These are phyloP conservation scores for Pygoscelis antarcticus DNA, from an alignment of 2,113 vertebrate species.

Conservation along the genomic window DNA sequence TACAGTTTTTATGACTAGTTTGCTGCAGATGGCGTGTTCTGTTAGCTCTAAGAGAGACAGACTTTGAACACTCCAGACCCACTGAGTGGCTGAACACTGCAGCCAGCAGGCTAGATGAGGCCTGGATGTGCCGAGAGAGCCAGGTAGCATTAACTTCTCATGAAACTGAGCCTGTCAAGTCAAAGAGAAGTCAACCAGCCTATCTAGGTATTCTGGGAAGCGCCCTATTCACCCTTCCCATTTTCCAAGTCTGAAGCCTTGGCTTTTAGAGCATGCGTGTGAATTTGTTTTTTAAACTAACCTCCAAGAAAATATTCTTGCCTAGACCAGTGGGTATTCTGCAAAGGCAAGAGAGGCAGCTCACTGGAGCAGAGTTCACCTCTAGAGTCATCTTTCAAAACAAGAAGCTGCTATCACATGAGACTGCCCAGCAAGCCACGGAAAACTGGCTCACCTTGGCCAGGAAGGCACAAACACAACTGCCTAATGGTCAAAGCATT, in stretches of 20 bases:
- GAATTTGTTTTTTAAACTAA: not conserved
- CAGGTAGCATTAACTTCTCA: not conserved
- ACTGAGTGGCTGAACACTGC: not conserved
- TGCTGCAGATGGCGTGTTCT: accelerated
- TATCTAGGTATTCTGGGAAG: not conserved
- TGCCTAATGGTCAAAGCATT: not conserved
- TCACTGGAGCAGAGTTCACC: not conserved
- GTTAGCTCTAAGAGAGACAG: not conserved
- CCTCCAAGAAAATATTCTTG: not conserved
- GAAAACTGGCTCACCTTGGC: not conserved
- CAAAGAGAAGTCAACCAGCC: not conserved
- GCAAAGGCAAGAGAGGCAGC: not conserved
- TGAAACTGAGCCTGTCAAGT: not conserved
- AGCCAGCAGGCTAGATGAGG: not conserved
- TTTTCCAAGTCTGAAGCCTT: not conserved
- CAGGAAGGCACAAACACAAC: not conserved
- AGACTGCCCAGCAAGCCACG: not conserved
- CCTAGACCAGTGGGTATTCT: not conserved
- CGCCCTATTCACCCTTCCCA: not conserved
- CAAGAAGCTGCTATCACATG: not conserved
- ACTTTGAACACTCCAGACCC: not conserved
- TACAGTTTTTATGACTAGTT: not conserved
- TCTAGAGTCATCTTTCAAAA: conserved; percentile 29
- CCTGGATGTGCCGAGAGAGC: not conserved
- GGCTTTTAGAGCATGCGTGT: not conserved